phyloP scores from a whole-genome alignment of 2,888 invertebrate species.

The Macropis europaea region DNA sequence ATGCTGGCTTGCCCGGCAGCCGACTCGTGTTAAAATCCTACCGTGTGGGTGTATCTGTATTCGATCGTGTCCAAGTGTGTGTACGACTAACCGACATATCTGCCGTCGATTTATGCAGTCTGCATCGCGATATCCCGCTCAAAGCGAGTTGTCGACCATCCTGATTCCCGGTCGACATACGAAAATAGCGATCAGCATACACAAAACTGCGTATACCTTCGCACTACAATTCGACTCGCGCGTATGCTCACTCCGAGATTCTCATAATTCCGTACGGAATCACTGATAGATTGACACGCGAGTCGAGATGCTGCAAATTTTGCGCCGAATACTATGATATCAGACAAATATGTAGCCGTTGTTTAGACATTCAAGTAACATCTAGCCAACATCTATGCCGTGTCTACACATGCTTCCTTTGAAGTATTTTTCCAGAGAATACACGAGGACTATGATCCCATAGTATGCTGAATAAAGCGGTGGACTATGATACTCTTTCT shows the following conservation, averaged over 20 bases:
- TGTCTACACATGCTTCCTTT: too few relatives aligned
- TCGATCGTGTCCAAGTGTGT: slow-evolving; percentile 24
- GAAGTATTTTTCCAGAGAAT: too few relatives aligned
- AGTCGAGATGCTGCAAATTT: slow-evolving; percentile 19
- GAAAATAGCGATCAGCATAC: slow-evolving; percentile 57
- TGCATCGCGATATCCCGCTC: slow-evolving; percentile 63
- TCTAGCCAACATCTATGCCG: background rate
- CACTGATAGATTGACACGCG: slow-evolving; percentile 18
- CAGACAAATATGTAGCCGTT: slow-evolving; percentile 28
- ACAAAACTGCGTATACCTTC: slow-evolving; percentile 45
- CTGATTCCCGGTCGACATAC: slow-evolving; percentile 47
- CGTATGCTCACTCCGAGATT: slow-evolving; percentile 36
- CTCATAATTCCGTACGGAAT: slow-evolving; percentile 31
- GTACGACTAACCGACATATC: slow-evolving; percentile 52
- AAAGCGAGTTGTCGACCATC: slow-evolving; percentile 61
- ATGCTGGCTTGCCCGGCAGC: slow-evolving; percentile 43
- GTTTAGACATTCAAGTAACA: slow-evolving; percentile 27
- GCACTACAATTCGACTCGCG: slow-evolving; percentile 5
- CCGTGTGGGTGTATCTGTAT: slow-evolving; percentile 42
- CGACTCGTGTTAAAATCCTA: slow-evolving; percentile 44
- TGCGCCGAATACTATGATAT: slow-evolving; percentile 11
- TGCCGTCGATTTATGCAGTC: slow-evolving; percentile 63
- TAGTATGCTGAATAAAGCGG: too few relatives aligned
- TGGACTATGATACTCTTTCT: too few relatives aligned
- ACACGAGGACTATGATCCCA: too few relatives aligned